Evolutionary conservation across 2,797 vertebrate genomes (phyloP), one percentile per base, ranked within the genome.

Genomic region (Muraenolepis orangiensis): DNA sequence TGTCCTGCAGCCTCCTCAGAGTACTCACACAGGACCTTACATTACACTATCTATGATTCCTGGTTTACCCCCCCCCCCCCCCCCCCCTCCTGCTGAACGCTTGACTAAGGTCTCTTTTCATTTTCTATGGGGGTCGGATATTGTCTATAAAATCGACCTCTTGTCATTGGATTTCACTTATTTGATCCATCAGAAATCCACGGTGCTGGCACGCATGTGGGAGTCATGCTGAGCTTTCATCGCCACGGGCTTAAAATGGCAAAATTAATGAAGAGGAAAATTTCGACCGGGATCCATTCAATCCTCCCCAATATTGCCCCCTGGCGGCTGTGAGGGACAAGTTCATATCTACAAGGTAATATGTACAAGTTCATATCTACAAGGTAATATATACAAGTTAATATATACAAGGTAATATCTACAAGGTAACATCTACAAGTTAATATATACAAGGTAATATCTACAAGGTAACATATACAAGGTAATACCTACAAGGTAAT

Each of bases 231-330:
- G 86, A 87, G 86, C 80, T 86, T 84, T 86, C 74, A 86, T 16
- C 20, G 75, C 84, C 16, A 28, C 75, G 28, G 80, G 85, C 81
- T 83, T 74, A 79, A 73, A 61, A 81, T 72, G 75, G 81, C 76
- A 78, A 77, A 88, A 81, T 87, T 87, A 91, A 87, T 85, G 86
- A 81, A 74, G 18, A 73, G 80, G 84, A 89, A 88, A 90, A 90
- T 87, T 86, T 77, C 81, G 80, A 66, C 31, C 64, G 51, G 71
- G 82, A 69, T 51, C 31, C n/a, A 13, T 51, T n/a, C 6, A 2
- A 26, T 29, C 2, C 13, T 68, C 29, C 28, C 28, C 28, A 64
- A 1, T 31, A 78, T 72, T 42, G 4, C 38, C 71, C 80, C 78
- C 84, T 76, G 6, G 36, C 76, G 82, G 78, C 20, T 29, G 23